Conservation (phyloP, 2,797 vertebrate species). For the Gambusia yucatana region DNA sequence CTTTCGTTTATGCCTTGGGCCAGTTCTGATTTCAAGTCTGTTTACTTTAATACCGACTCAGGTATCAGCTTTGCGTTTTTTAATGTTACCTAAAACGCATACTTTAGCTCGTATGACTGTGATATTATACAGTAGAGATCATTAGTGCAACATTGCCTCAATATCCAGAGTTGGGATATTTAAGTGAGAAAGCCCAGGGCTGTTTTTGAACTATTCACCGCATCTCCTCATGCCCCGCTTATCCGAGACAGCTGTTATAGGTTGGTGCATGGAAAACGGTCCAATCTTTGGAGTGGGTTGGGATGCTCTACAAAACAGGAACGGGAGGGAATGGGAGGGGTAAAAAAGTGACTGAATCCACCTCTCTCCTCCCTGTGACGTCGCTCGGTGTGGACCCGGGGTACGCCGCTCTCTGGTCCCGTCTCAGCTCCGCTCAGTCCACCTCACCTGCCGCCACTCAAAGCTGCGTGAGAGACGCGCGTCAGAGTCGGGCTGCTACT, state of each 20-base stretch:
- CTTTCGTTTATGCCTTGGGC: not conserved
- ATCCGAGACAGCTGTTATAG: not conserved
- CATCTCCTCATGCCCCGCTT: not conserved
- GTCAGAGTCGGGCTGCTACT: constrained; percentile 11
- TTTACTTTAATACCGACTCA: not conserved
- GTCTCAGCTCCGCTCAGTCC: constrained; percentile 55
- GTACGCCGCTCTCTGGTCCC: constrained; percentile 69
- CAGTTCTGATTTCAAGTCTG: not conserved
- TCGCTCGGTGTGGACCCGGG: constrained; percentile 75
- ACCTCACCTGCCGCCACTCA: constrained; percentile 48
- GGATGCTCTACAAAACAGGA: constrained; percentile 53
- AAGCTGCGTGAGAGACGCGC: constrained; percentile 41
- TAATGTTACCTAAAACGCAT: not conserved
- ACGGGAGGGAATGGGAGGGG: constrained; percentile 25
- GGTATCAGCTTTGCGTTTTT: not conserved
- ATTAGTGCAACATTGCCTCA: not conserved
- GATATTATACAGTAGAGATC: not conserved
- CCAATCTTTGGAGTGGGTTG: constrained; percentile 41
- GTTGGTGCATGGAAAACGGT: not conserved
- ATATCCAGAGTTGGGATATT: not conserved
- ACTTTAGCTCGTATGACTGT: not conserved
- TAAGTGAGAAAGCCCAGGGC: not conserved
- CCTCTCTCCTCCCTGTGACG: constrained; percentile 84
- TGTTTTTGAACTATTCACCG: not conserved
- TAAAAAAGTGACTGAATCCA: constrained; percentile 45